Evolutionary conservation across 2,797 vertebrate species (phyloP), one percentile per base, ranked within the genome.

Genomic region (Microctenopoma stevenorrisi): DNA sequence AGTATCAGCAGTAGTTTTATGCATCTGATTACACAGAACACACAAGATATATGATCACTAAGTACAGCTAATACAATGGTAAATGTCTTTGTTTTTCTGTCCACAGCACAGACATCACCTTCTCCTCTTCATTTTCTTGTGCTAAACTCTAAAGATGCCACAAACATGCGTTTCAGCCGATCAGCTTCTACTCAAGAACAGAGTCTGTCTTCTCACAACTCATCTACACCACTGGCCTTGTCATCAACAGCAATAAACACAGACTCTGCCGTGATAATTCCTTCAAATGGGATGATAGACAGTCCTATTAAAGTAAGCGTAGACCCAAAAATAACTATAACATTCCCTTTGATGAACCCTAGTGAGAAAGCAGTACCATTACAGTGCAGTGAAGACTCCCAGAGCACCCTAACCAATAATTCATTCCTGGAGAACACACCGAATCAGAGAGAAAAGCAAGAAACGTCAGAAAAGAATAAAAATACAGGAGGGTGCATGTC

Each of bases 141-240:
- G 87, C 94, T 94, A 18, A 96, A 94, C 68, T 88, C 91, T 8
- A 95, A 96, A 88, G 94, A 96, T 85, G 54, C 88, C 76, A 91
- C 61, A 70, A 92, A 93, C 65, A 87, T 57, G 68, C 77, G 74
- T 72, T 76, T 68, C 53, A 80, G 75, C 82, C 70, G 59, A 25
- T 91, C 87, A 12, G 79, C 82, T 60, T 70, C 76, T 78, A 74
- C 83, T 78, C 75, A 79, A 76, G 88, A 81, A 56, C 67, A 76
- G 52, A 55, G 53, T 30, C 77, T 57, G 52, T 79, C 77, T 35
- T 58, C 72, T 22, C 54, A 15, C 59, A 63, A 16, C 33, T 68
- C 64, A 48, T 33, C 68, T 10, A 22, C 64, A 38, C 49, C 72
- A 30, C 59, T 51, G 53, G 69, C 59, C 72, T 69, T 73, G 8